A percentile compares a stretch with the other conserved stretches of the same genome.
Conservation (phyloP, 2,113 vertebrate species). For the Brienomyrus brachyistius region DNA sequence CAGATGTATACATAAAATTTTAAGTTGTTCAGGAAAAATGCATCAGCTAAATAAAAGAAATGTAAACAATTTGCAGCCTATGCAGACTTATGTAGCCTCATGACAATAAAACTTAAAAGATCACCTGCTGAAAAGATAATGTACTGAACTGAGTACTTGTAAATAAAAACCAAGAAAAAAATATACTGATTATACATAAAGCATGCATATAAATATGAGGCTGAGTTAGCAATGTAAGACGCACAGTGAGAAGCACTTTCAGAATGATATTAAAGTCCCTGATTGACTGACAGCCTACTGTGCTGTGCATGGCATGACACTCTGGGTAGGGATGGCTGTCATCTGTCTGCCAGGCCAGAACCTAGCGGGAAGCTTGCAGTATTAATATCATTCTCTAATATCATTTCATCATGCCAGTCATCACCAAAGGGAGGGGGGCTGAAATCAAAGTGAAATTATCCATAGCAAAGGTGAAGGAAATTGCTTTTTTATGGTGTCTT, state of each 20-base stretch:
- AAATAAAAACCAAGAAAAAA: background rate
- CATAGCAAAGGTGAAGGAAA: background rate
- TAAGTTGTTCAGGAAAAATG: background rate
- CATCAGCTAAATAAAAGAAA: background rate
- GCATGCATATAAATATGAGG: background rate
- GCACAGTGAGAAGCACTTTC: background rate
- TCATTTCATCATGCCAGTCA: background rate
- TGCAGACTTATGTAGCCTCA: background rate
- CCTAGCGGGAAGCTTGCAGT: background rate
- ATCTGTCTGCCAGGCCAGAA: background rate
- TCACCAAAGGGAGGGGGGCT: background rate
- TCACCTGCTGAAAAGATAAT: background rate
- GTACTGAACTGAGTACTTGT: background rate
- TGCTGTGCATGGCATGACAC: background rate
- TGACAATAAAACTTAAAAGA: background rate
- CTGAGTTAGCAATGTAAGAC: background rate
- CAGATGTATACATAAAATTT: background rate
- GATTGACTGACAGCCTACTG: background rate
- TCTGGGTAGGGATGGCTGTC: background rate
- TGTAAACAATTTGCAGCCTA: too few relatives aligned
- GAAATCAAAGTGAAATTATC: background rate
- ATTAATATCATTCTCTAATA: background rate
- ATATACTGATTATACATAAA: background rate
- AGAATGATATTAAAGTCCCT: background rate
- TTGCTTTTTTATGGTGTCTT: background rate